Evolutionary conservation across 2,888 invertebrate species (phyloP), one percentile per base, ranked within the genome.

Genomic region (Biston betularia): DNA sequence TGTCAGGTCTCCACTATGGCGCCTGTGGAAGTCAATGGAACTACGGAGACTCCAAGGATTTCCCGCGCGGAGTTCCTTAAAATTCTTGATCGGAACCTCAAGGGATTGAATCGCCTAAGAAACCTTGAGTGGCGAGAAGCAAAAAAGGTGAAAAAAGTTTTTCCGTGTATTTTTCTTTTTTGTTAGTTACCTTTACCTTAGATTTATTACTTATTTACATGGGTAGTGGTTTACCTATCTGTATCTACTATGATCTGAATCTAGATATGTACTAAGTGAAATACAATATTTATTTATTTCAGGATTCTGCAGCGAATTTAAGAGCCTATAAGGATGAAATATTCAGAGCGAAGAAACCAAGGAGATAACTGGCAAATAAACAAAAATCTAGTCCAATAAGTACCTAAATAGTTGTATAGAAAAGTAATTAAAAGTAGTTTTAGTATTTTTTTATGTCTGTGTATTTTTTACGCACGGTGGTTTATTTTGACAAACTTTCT

Each of bases 71-170:
- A 93, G 68, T 93, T 94, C 68, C 82, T 94, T 38, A 88, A 81
- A 65, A 93, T 94, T 71, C 81, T 94, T 6, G 92, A 93, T 56
- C 87, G 94, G 66, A 94, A 94, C 79, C 80, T 94, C 6, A 93
- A 92, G 72, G 94, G 94, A 3, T 78, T 94, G 61, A 87, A 86
- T 63, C 86, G 94, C 59, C 88, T 94, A 46, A 87, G 93, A 42
- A 86, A 85, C 74, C 79, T 94, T 65, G 94, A 94, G 78, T 91
- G 92, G 92, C 85, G 94, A 44, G 93, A 93, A 86, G 93, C 94
- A n/a, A 89, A 78, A 71, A 92, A 92, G 86, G 94, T 93, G 83
- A 40, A 40, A 15, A 38, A 38, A 38, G 10, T n/a, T 7, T n/a
- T n/a, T n/a, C 5, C 12, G 9, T 35, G 14, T 10, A n/a, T 38